Evolutionary conservation across 2,888 invertebrate species (phyloP).

Genomic region (Cordilura impudica): DNA sequence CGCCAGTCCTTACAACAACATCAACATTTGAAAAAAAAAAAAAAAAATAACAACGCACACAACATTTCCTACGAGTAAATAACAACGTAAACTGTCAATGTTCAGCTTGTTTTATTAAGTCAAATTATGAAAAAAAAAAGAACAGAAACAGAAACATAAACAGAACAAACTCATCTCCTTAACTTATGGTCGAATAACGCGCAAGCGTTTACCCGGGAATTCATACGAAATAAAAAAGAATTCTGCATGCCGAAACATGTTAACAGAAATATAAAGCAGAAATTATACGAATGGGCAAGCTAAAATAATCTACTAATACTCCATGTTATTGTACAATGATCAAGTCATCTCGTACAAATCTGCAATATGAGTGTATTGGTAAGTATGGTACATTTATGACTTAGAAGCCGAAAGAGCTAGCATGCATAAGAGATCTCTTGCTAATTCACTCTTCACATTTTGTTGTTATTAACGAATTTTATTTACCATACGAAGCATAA

Average conservation of each 20-base stretch:
- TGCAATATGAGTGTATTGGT: too few species aligned
- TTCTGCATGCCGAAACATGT: slow-evolving; percentile 15
- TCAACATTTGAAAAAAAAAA: slow-evolving; percentile 1
- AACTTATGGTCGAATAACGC: slow-evolving; percentile 67
- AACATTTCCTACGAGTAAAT: slow-evolving; percentile 3
- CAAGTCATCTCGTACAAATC: too few species aligned
- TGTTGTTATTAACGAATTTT: too few species aligned
- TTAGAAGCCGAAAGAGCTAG: too few species aligned
- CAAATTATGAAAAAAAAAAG: slow-evolving; percentile 1
- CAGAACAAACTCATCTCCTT: slow-evolving; percentile 11
- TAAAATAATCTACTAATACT: too few species aligned
- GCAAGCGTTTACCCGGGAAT: slow-evolving; percentile 78
- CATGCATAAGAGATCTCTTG: too few species aligned
- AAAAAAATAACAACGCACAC: slow-evolving; percentile 12
- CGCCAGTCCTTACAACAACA: not conserved
- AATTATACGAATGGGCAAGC: not conserved
- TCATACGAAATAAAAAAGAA: slow-evolving; percentile 65
- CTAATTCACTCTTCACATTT: too few species aligned
- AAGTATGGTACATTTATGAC: too few species aligned
- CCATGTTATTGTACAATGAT: too few species aligned
- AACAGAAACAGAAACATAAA: not conserved
- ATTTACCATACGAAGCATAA: too few species aligned
- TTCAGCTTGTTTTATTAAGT: not conserved
- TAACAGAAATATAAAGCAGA: not conserved
- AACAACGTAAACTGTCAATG: slow-evolving; percentile 30